phyloP scores from a whole-genome alignment of 2,888 invertebrate genomes.

The Neoascia interrupta region DNA sequence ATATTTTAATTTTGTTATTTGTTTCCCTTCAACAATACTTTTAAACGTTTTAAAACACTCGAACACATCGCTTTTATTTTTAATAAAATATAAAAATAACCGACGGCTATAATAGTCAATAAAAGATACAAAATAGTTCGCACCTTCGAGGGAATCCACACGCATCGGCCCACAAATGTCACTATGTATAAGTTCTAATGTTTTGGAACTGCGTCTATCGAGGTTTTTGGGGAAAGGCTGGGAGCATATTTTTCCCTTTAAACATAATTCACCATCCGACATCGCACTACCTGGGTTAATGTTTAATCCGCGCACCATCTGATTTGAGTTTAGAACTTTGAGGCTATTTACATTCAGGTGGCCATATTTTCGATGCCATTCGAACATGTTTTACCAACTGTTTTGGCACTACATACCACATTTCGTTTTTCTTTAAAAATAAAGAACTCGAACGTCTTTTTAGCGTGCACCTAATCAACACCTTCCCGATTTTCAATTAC shows the following conservation, averaged over 20 bases:
- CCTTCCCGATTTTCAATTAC: not conserved
- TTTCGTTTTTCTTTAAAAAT: too few relatives aligned
- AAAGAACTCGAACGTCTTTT: not conserved
- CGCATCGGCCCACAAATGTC: conserved; percentile 61
- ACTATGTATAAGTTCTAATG: conserved; percentile 40
- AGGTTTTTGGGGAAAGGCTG: not conserved
- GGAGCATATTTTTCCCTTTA: conserved; percentile 1
- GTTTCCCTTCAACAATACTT: conserved; percentile 48
- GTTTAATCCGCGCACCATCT: conserved; percentile 7
- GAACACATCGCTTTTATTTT: conserved; percentile 57
- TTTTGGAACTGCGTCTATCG: not conserved
- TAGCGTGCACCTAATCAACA: not conserved
- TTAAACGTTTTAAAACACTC: conserved; percentile 62
- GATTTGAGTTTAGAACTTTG: not conserved
- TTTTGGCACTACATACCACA: conserved; percentile 6
- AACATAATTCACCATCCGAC: conserved; percentile 8
- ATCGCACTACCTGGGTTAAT: not conserved
- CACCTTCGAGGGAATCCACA: conserved; percentile 35
- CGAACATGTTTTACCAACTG: not conserved
- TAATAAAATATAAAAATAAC: conserved; percentile 66
- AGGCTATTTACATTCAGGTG: conserved; percentile 34
- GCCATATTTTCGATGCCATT: conserved; percentile 30
- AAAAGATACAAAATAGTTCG: conserved; percentile 61
- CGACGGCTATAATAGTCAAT: conserved; percentile 60
- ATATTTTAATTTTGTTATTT: conserved; percentile 41